Evolutionary conservation across 2,113 vertebrate species (phyloP).

Genomic region (Rhynchomys soricoides): DNA sequence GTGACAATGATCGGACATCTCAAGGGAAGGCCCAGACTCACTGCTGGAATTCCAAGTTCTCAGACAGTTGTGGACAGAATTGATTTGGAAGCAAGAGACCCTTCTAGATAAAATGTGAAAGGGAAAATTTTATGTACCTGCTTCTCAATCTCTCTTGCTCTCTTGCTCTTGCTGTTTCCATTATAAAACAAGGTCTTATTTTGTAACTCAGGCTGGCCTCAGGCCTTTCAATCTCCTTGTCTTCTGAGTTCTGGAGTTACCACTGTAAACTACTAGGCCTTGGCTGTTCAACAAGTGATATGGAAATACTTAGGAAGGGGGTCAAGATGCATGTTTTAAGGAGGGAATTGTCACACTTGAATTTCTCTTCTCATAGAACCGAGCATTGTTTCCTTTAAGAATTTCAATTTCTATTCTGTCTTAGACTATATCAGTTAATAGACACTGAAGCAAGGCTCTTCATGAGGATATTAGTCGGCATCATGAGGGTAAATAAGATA

Average conservation of each 20-base stretch:
- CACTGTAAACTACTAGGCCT: no score
- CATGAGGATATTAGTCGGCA: accelerated
- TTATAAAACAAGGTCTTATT: not conserved
- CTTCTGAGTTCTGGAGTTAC: not conserved
- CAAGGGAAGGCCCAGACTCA: not conserved
- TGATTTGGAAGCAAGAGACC: not conserved
- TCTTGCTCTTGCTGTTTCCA: no score
- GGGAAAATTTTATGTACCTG: not conserved
- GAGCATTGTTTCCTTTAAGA: not conserved
- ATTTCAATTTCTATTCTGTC: not conserved
- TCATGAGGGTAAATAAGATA: not conserved
- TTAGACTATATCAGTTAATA: not conserved
- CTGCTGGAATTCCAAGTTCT: not conserved
- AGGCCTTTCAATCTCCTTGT: not conserved
- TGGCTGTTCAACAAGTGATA: not conserved
- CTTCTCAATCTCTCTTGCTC: not conserved
- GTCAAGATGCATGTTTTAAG: not conserved
- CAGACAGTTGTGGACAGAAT: not conserved
- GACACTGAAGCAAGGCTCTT: not conserved
- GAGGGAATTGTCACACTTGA: not conserved
- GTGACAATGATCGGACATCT: not conserved
- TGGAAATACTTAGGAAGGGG: not conserved
- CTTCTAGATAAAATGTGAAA: not conserved
- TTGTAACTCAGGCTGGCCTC: not conserved
- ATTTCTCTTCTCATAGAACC: not conserved